Base-by-base conservation (phyloP, 2,113 vertebrate genomes). In the Sinocyclocheilus maitianheensis region DNA sequence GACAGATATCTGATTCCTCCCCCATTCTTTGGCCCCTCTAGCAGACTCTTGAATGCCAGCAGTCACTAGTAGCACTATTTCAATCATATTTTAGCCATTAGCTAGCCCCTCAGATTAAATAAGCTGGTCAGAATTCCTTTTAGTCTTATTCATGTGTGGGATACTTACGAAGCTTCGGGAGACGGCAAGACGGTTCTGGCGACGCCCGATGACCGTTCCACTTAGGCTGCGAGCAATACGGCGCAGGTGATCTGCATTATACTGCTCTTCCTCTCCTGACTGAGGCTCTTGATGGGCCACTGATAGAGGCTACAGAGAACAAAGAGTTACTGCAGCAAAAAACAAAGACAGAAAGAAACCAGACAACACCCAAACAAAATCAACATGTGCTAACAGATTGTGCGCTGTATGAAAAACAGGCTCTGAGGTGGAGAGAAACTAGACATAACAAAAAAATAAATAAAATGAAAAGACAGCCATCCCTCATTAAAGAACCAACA, bases 121-220 rank as follows among this genome's bases (percentile, higher is more conserved):
- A 76, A 67, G 77, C 6, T 58, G 8, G 5, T 7, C 40, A 40
- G 26, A 67, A 24, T 6, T 67, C 4, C 26, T 8, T 69, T 30
- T 69, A 69, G 30, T 69, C 13, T 69, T 34, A 34, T 46, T 75
- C 18, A 78, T 12, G 4, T 5, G 13, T 78, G 84, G n/a, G 40
- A 43, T 83, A 97, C 97, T 97, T 95, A 98, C 96, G 94, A 98
- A 96, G 94, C 96, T 98, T 88, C 96, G 96, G 92, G 96, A 97
- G 91, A 96, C 95, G 89, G 96, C 94, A 86, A 97, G 93, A 37
- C 93, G 94, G 90, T 96, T 94, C 90, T 95, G 96, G 86, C 93
- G 95, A 58, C 94, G 94, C 90, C 95, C 93, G 90, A 97, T 91
- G 84, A 96, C 90, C 14, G 96, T 97, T 90, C 96, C 96, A 90